Percentiles rank a stretch among this genome's conserved stretches.
Conservation (phyloP, 2,888 invertebrate species). For the Epinotia ramella region DNA sequence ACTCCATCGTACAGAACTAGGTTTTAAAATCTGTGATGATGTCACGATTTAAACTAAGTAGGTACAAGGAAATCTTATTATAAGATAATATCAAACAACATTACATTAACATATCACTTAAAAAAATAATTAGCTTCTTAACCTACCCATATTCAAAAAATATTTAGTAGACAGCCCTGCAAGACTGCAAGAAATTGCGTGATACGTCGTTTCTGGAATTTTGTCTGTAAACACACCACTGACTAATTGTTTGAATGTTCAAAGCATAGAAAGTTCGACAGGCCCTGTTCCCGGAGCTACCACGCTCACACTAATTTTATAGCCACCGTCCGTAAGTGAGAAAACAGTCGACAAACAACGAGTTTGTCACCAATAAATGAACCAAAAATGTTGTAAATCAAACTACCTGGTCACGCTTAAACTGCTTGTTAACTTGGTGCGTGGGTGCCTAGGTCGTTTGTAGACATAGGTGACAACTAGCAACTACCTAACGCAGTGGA, state of each 20-base stretch:
- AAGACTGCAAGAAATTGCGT: slow-evolving; percentile 1
- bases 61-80: background rate
- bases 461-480: background rate
- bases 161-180: slow-evolving; percentile 7
- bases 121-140: background rate
- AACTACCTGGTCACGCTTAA: slow-evolving; percentile 44
- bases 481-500: background rate
- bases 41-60: too few relatives aligned
- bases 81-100: too few relatives aligned
- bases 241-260: slow-evolving; percentile 42
- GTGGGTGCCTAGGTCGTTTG: slow-evolving; percentile 17
- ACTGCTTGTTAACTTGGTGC: slow-evolving; percentile 20
- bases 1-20: too few relatives aligned
- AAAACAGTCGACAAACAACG: slow-evolving; percentile 47
- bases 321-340: slow-evolving; percentile 63
- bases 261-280: slow-evolving; percentile 66
- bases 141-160: background rate
- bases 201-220: slow-evolving; percentile 13
- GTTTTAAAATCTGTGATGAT: too few relatives aligned
- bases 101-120: too few relatives aligned
- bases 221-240: slow-evolving; percentile 20
- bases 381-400: slow-evolving; percentile 47
- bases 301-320: slow-evolving; percentile 76
- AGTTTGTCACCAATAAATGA: slow-evolving; percentile 44
- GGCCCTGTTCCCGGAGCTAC: slow-evolving; percentile 69